These are phyloP conservation scores for Zaprionus bogoriensis DNA, from an alignment of 2,888 invertebrate genomes.

Conservation along the genomic window DNA sequence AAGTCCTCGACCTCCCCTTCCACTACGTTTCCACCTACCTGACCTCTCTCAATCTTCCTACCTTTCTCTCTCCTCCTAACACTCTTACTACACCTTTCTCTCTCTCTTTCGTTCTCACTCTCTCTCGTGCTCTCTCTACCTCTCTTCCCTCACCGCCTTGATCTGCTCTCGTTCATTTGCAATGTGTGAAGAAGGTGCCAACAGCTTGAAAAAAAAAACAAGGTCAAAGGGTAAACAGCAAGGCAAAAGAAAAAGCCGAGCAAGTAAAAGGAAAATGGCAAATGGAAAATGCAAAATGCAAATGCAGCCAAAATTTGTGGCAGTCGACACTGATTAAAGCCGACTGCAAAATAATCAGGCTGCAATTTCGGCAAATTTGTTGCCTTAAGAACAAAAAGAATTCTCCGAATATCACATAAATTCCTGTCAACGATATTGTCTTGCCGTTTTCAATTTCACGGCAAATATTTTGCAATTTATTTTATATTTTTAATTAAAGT, in stretches of 20 bases:
- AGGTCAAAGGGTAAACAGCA: constrained; percentile 44
- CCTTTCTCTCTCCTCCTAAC: too few relatives aligned
- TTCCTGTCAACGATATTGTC: not conserved
- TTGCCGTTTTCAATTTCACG: not conserved
- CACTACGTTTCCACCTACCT: too few relatives aligned
- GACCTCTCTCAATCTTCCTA: too few relatives aligned
- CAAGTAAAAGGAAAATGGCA: constrained; percentile 6
- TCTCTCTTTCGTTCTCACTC: not conserved
- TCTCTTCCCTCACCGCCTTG: not conserved
- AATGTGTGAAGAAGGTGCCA: constrained; percentile 47
- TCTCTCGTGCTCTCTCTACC: not conserved
- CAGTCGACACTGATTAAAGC: constrained; percentile 55
- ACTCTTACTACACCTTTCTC: too few relatives aligned
- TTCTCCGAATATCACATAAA: not conserved
- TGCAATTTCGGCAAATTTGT: constrained; percentile 9
- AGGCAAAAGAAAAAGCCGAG: constrained; percentile 11
- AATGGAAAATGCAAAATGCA: constrained; percentile 5
- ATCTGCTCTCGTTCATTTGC: constrained; percentile 58
- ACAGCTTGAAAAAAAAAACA: constrained; percentile 48
- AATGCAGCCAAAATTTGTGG: constrained; percentile 47
- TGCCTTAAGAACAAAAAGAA: constrained; percentile 3
- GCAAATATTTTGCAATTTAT: not conserved
- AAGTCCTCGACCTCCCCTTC: too few relatives aligned
- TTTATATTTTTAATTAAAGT: not conserved
- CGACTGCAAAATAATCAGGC: constrained; percentile 18